These are phyloP conservation scores for Biston betularia DNA, from an alignment of 2,888 invertebrate genomes.

Conservation along the genomic window DNA sequence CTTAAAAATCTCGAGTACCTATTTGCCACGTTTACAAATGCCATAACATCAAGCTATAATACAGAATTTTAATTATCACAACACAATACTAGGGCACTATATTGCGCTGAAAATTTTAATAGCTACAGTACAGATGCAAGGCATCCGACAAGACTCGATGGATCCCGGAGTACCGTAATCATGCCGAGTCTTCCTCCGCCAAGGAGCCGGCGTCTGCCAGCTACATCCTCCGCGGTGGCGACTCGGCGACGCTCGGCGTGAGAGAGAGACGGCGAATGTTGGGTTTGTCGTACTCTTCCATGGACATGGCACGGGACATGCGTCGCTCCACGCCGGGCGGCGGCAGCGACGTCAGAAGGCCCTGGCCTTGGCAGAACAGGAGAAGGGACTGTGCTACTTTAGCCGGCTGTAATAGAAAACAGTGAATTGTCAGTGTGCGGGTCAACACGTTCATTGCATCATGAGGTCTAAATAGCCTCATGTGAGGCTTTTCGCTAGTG, in stretches of 20 bases:
- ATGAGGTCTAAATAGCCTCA: too few species aligned
- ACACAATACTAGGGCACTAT: background rate
- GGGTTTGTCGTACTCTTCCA: conserved; percentile 94
- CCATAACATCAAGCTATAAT: background rate
- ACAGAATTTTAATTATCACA: background rate
- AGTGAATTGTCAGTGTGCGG: background rate
- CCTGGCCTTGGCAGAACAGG: conserved; percentile 95
- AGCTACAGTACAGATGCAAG: background rate
- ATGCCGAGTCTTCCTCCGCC: conserved; percentile 59
- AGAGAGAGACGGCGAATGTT: conserved; percentile 91
- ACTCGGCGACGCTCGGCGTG: conserved; percentile 74
- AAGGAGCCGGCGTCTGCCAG: conserved; percentile 51
- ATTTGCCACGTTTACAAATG: too few species aligned
- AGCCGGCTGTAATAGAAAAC: conserved; percentile 88
- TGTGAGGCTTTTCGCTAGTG: too few species aligned
- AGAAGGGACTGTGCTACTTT: conserved; percentile 94
- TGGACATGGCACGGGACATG: conserved; percentile 90
- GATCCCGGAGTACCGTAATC: conserved; percentile 7
- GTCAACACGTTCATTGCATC: too few species aligned
- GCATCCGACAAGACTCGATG: background rate
- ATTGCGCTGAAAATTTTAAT: too few species aligned
- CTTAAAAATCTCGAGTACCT: too few species aligned
- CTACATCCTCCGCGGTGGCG: conserved; percentile 74
- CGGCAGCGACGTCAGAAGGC: conserved; percentile 92
- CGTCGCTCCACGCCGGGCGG: conserved; percentile 93